Base-by-base conservation (phyloP, 1,140 invertebrate genomes). In the Formica exsecta region DNA sequence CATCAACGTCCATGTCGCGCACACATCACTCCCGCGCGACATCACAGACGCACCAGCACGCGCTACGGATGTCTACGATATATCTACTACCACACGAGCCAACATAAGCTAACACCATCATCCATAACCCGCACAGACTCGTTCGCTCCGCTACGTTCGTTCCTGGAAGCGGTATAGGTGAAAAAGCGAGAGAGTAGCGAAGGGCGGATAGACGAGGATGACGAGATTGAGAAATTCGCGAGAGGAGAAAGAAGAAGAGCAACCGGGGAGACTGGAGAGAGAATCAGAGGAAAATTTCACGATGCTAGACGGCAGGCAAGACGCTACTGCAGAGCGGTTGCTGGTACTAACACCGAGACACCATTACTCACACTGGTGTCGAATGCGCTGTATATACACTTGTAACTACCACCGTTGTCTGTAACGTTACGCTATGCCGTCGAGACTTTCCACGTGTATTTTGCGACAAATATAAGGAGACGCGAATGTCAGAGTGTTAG, bases 61-160 rank as follows among this genome's bases (percentile, higher is more conserved):
- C n/a, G 62, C 51, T 38, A 65, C 59, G 57, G 22, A 38, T 29
- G 54, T 59, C 85, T 70, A 59, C 87, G 57, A 80, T 57, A 80
- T 57, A 80, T 70, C 48, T 29, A 51, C 65, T 57, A 80, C 68
- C 22, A 89, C 65, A 87, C 4, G 57, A 44, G 44, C 66, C 44
- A 87, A 76, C 87, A 59, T 88, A 88, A 89, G 85, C 87, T 59
- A 88, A 32, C 87, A 87, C 86, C 74, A 79, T 75, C 87, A 88
- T 86, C 74, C 87, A 68, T 80, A 84, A 89, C 87, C 81, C 87
- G 85, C 87, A 79, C 81, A 54, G 61, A 59, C n/a, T 59, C 68
- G 65, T 32, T 16, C 65, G 11, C 54, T 64, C n/a, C 16, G 87
- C 80, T 77, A 71, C 71, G 80, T 88, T 70, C 44, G 73, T 88